These are phyloP conservation scores for Probosciger aterrimus DNA, from an alignment of 2,113 vertebrate genomes.

Conservation along the genomic window DNA sequence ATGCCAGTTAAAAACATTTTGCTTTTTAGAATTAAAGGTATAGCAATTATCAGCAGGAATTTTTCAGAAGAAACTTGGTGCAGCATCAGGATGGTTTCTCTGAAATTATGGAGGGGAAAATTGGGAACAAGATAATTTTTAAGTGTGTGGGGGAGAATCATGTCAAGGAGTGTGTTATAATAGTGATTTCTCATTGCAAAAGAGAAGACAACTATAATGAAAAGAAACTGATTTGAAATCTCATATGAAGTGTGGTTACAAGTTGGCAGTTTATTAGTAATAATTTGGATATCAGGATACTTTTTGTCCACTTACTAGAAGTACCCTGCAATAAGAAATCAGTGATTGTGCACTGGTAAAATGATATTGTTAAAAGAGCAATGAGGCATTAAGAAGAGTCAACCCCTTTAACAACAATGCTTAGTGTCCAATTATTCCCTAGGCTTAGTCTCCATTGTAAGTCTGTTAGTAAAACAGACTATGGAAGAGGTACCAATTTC, in stretches of 20 bases:
- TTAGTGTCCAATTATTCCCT: not conserved
- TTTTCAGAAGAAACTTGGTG: not conserved
- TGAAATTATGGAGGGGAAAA: not conserved
- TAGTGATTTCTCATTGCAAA: not conserved
- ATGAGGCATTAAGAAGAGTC: not conserved
- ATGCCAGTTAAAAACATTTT: not conserved
- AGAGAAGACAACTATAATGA: not conserved
- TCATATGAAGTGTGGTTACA: not conserved
- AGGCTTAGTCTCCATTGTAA: not conserved
- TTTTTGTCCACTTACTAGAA: not conserved
- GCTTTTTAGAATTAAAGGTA: not conserved
- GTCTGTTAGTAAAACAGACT: not conserved
- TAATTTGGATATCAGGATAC: not conserved
- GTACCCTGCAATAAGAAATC: not conserved
- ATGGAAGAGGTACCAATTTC: not conserved
- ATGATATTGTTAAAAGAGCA: not conserved
- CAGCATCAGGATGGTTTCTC: not conserved
- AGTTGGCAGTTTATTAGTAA: not conserved
- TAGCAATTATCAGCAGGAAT: not conserved
- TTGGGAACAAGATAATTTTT: not conserved
- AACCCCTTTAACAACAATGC: not conserved
- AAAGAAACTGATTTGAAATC: not conserved
- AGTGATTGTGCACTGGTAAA: not conserved
- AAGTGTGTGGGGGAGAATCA: accelerated
- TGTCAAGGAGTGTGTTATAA: not conserved